Conservation (phyloP, 2,888 invertebrate species). For the Sphaeridia pumilis region DNA sequence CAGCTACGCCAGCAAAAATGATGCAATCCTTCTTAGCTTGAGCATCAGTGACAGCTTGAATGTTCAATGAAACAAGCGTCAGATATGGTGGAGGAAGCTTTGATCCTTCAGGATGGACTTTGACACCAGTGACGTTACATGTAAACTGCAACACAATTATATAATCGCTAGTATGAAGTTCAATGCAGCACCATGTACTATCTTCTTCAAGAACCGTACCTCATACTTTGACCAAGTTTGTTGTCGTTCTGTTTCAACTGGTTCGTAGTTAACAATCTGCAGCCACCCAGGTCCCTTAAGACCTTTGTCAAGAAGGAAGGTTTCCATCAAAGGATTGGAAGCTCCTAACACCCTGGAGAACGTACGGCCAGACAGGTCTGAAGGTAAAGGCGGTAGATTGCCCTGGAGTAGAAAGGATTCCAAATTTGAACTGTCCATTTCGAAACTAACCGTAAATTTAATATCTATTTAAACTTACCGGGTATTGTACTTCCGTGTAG, state of each 20-base stretch:
- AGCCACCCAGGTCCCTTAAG: conserved; percentile 97
- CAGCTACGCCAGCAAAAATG: conserved; percentile 66
- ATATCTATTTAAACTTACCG: too few relatives aligned
- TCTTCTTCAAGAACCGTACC: too few relatives aligned
- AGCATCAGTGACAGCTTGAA: conserved; percentile 59
- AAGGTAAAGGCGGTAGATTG: conserved; percentile 44
- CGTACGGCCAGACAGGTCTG: conserved; percentile 51
- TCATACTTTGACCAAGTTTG: conserved; percentile 78
- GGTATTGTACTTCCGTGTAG: conserved; percentile 81
- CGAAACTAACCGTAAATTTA: too few relatives aligned
- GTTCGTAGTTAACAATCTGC: conserved; percentile 57
- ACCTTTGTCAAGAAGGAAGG: conserved; percentile 73
- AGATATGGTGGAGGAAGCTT: conserved; percentile 59
- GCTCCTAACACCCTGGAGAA: conserved; percentile 86
- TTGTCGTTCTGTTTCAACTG: conserved; percentile 47
- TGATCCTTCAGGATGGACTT: conserved; percentile 18
- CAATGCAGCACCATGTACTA: too few relatives aligned
- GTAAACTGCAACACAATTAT: conserved; percentile 28
- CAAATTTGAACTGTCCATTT: too few relatives aligned
- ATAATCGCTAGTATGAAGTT: too few relatives aligned
- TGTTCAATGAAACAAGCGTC: conserved; percentile 59
- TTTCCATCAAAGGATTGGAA: conserved; percentile 74
- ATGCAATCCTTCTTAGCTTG: conserved; percentile 74
- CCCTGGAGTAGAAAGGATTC: too few relatives aligned
- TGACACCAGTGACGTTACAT: conserved; percentile 22